phyloP scores from a whole-genome alignment of 2,888 invertebrate genomes.

The Yponomeuta malinellus region DNA sequence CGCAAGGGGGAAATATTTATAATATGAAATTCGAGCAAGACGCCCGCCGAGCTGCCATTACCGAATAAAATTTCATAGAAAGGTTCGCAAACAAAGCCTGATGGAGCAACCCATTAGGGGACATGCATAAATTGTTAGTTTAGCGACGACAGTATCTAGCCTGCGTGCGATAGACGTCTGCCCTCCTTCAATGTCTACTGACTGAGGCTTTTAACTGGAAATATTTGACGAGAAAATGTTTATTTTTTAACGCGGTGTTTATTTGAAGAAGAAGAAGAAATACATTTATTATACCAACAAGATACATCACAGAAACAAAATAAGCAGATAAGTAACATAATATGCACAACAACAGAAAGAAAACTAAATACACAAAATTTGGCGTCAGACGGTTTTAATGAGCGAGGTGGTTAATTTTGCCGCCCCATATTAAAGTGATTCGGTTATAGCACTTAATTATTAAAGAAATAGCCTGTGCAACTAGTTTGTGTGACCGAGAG shows the following conservation, averaged over 20 bases:
- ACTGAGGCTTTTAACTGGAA: not conserved
- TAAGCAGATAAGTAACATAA: too few species aligned
- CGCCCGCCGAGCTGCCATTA: constrained; percentile 46
- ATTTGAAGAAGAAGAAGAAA: too few species aligned
- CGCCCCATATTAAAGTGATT: too few species aligned
- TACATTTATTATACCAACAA: too few species aligned
- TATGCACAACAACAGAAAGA: too few species aligned
- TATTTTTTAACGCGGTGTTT: not conserved
- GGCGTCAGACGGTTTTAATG: too few species aligned
- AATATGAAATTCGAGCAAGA: constrained; percentile 37
- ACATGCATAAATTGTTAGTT: constrained; percentile 73
- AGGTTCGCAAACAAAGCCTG: constrained; percentile 68
- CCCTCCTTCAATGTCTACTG: not conserved
- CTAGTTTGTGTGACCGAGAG: too few species aligned
- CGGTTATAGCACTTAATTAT: too few species aligned
- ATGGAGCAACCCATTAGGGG: constrained; percentile 65
- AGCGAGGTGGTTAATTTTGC: too few species aligned
- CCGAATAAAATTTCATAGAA: constrained; percentile 74
- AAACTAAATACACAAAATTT: too few species aligned
- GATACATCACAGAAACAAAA: too few species aligned
- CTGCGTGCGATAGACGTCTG: constrained; percentile 8
- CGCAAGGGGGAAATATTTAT: constrained; percentile 30
- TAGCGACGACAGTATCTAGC: constrained; percentile 36
- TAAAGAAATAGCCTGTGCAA: too few species aligned
- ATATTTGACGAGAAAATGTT: not conserved